phyloP scores from a whole-genome alignment of 2,113 vertebrate genomes.

The Ptilonorhynchus violaceus region DNA sequence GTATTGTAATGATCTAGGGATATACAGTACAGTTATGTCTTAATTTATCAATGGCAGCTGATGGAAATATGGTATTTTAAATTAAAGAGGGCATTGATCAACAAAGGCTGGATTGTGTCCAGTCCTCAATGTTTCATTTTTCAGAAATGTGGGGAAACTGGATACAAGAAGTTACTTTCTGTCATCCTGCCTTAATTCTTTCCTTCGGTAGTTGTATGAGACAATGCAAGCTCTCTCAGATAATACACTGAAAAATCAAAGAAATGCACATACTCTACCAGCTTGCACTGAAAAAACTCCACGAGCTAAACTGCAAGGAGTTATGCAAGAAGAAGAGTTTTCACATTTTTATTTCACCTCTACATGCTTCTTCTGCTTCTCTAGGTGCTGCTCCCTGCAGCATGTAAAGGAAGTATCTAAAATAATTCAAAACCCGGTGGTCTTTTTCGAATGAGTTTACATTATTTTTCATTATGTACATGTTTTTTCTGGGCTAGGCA shows the following conservation, averaged over 20 bases:
- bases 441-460: not conserved
- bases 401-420: not conserved
- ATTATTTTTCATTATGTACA: not conserved
- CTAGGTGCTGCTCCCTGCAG: not conserved
- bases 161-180: not conserved
- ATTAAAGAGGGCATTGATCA: not conserved
- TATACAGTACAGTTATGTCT: not conserved
- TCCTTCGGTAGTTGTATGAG: not conserved
- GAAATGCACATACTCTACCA: not conserved
- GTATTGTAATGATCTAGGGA: not conserved
- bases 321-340: not conserved
- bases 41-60: not conserved
- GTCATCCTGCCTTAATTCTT: not conserved
- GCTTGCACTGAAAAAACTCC: fast-evolving
- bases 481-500: not conserved
- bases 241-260: not conserved
- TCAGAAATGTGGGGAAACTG: not conserved
- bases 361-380: not conserved
- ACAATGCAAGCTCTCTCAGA: not conserved
- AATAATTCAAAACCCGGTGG: not conserved
- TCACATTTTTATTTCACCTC: not conserved
- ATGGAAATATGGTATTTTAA: not conserved
- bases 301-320: not conserved
- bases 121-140: not conserved
- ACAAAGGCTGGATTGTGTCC: not conserved